Percentiles rank a stretch among this genome's conserved stretches.
These are phyloP conservation scores for Synanthedon vespiformis DNA, from an alignment of 2,888 invertebrate species.

Conservation along the genomic window DNA sequence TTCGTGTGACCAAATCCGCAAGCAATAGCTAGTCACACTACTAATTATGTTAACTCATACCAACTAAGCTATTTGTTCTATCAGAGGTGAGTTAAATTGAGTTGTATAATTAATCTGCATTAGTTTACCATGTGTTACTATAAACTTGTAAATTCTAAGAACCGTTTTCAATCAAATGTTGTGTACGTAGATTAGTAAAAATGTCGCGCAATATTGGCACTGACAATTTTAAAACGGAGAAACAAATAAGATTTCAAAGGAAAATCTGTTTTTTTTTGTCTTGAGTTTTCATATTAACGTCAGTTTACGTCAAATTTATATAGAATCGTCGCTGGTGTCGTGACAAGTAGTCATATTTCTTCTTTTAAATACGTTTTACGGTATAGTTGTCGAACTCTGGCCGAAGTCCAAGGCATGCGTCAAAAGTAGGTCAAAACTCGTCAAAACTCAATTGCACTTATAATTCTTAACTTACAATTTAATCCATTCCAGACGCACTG, in stretches of 20 bases:
- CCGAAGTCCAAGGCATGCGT: conserved; percentile 27
- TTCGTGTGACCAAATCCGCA: too few relatives aligned
- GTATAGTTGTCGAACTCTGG: conserved; percentile 31
- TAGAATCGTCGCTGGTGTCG: conserved; percentile 9
- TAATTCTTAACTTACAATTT: not conserved
- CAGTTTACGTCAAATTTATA: conserved; percentile 27
- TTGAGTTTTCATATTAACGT: conserved; percentile 9
- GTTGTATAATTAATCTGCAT: too few relatives aligned
- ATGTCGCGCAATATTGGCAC: too few relatives aligned
- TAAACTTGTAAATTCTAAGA: too few relatives aligned
- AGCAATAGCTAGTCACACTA: too few relatives aligned
- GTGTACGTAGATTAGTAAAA: too few relatives aligned
- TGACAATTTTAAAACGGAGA: not conserved
- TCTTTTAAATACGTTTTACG: conserved; percentile 17
- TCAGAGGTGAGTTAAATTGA: too few relatives aligned
- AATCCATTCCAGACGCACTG: not conserved
- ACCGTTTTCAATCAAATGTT: too few relatives aligned
- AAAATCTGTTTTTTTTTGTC: conserved; percentile 7
- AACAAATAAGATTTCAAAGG: not conserved
- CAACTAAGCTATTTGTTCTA: too few relatives aligned
- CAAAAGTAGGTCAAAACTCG: conserved; percentile 10
- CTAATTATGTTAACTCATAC: too few relatives aligned
- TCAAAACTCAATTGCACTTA: conserved; percentile 7
- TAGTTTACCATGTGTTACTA: too few relatives aligned
- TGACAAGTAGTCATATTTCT: conserved; percentile 21